Base-by-base conservation (phyloP, 2,888 invertebrate species). In the Esperia sulphurella region DNA sequence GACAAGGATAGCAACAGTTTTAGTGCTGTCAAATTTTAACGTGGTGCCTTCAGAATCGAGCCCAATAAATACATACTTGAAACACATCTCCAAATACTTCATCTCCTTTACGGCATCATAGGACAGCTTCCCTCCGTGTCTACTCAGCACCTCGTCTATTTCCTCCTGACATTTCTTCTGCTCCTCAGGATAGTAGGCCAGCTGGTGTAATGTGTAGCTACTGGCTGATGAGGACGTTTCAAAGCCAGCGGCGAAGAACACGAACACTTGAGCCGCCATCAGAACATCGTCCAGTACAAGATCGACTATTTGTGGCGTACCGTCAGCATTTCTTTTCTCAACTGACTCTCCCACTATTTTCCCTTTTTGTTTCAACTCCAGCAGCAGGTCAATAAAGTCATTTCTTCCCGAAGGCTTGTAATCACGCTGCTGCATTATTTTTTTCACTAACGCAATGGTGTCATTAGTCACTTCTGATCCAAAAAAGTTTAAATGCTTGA, bases 151-250 rank as follows among this genome's bases (percentile, higher is more conserved):
- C 10, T 54, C 49, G 21, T 73, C 75, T 1, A 82, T 61, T 59
- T 83, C 81, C 13, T 64, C 53, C 44, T 70, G 70, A 35, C 71
- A 62, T 40, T 57, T 68, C 12, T 58, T 55, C 46, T 82, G 83
- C 7, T 66, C 54, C 3, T 76, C 70, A 3, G 71, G 73, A 51
- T 81, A 58, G 14, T 61, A 64, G 0, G 83, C 80, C 0, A 83
- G 59, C 41, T 65, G 61, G 41, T 79, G 76, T 1, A 76, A 50
- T 4, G 70, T 63, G 35, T 68, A 76, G 53, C 75, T 75, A 12
- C 76, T 66, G 1, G 75, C 60, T 1, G 75, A 67, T 5, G 81
- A 75, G 0, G 70, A 71, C 3, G 71, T 68, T 50, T 71, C 71
- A 43, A 67, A 69, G 0, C 73, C 72, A 28, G 67, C 73, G 8